A percentile compares a stretch with the other conserved stretches of the same genome.
phyloP scores from a whole-genome alignment of 2,797 vertebrate species.

The Manis javanica region DNA sequence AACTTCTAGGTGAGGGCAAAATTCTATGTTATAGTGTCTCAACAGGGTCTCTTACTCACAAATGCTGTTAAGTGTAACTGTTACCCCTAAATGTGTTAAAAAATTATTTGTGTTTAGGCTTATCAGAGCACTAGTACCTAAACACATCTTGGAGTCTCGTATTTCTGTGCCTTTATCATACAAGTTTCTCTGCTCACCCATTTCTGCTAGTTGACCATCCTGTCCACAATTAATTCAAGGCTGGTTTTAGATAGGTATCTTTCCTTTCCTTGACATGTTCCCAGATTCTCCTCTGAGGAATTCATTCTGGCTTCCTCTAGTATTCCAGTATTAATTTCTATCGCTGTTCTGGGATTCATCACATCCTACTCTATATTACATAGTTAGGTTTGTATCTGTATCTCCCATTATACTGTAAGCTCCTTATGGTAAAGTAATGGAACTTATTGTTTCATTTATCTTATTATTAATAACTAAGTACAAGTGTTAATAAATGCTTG shows the following conservation, averaged over 20 bases:
- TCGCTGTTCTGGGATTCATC: not conserved
- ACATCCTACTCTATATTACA: not conserved
- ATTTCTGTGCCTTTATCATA: not conserved
- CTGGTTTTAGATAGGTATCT: not conserved
- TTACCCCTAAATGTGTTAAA: not conserved
- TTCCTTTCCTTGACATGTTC: conserved; percentile 4
- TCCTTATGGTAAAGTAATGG: not conserved
- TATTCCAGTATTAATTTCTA: not conserved
- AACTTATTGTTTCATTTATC: not conserved
- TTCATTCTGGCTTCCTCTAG: not conserved
- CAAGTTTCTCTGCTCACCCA: conserved; percentile 24
- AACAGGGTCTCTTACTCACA: not conserved
- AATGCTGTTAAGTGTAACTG: conserved; percentile 13
- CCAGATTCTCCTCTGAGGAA: not conserved
- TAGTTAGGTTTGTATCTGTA: not conserved
- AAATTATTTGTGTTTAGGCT: not conserved
- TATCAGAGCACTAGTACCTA: not conserved
- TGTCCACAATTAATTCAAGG: not conserved
- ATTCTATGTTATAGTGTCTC: not conserved
- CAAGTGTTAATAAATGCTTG: conserved; percentile 40
- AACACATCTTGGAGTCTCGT: not conserved
- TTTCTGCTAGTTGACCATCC: not conserved
- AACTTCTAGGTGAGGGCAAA: conserved; percentile 3
- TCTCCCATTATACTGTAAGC: not conserved
- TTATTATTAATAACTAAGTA: conserved; percentile 48